Conservation (phyloP, 2,888 invertebrate species). For the Seira sanloemensis region DNA sequence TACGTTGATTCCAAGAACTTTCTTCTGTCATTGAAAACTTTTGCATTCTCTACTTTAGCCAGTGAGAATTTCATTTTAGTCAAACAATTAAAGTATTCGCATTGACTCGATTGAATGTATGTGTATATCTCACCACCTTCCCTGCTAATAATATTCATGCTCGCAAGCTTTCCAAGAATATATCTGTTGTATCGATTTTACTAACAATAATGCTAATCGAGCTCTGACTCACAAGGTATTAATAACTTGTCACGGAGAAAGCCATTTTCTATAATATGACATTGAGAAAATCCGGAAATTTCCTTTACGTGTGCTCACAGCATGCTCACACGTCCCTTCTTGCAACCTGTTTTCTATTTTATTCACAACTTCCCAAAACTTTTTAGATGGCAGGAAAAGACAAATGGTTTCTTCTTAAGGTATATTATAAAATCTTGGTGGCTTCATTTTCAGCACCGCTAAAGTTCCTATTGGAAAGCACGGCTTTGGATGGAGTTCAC, state of each 20-base stretch:
- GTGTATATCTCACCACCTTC: background rate
- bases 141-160: no score
- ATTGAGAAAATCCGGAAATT: background rate
- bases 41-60: background rate
- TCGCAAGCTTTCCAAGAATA: no score
- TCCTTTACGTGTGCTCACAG: background rate
- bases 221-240: background rate
- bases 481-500: background rate
- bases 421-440: background rate
- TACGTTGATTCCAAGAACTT: slow-evolving; percentile 54
- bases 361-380: background rate
- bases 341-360: background rate
- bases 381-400: background rate
- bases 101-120: background rate
- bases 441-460: background rate
- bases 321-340: background rate
- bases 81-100: background rate
- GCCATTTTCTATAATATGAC: background rate
- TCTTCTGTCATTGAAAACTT: background rate
- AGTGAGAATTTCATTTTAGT: no score
- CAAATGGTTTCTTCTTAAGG: background rate
- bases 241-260: background rate
- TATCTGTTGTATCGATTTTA: background rate
- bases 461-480: background rate
- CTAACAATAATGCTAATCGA: background rate